Conservation (phyloP, 1,140 invertebrate genomes). For the Aphelenchoides fujianensis region DNA sequence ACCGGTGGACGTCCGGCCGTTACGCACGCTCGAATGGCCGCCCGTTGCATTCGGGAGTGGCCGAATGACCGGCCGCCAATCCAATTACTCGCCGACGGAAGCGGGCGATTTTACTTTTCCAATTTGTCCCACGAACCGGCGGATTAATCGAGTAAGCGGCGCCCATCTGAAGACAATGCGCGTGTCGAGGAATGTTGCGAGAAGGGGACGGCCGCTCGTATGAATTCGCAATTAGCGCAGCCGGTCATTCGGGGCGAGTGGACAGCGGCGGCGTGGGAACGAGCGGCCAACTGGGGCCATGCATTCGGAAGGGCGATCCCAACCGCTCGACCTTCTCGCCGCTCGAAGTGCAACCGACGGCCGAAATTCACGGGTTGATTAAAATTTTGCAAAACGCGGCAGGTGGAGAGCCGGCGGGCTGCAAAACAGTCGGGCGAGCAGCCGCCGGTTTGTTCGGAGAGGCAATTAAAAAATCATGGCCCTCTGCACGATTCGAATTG, state of each 20-base stretch:
- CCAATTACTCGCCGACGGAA: too few species aligned
- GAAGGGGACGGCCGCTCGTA: not conserved
- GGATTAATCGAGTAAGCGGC: not conserved
- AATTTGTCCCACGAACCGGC: not conserved
- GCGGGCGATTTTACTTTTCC: not conserved
- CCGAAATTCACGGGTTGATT: too few species aligned
- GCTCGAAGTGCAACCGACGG: too few species aligned
- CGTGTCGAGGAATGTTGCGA: not conserved
- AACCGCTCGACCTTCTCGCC: too few species aligned
- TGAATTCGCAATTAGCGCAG: not conserved
- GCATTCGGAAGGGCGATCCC: not conserved
- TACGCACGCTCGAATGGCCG: not conserved
- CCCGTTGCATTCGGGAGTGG: not conserved
- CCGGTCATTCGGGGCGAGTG: not conserved
- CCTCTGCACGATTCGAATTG: not conserved
- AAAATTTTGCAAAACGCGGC: too few species aligned
- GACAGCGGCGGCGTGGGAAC: not conserved
- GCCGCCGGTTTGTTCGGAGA: not conserved
- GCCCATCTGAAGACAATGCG: not conserved
- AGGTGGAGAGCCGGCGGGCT: too few species aligned
- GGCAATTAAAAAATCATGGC: not conserved
- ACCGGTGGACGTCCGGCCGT: too few species aligned
- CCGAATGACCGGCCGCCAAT: not conserved
- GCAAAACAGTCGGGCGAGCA: not conserved
- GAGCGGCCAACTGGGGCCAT: not conserved